Evolutionary conservation across 2,797 vertebrate genomes (phyloP).

Genomic region (Cossypha heuglini): DNA sequence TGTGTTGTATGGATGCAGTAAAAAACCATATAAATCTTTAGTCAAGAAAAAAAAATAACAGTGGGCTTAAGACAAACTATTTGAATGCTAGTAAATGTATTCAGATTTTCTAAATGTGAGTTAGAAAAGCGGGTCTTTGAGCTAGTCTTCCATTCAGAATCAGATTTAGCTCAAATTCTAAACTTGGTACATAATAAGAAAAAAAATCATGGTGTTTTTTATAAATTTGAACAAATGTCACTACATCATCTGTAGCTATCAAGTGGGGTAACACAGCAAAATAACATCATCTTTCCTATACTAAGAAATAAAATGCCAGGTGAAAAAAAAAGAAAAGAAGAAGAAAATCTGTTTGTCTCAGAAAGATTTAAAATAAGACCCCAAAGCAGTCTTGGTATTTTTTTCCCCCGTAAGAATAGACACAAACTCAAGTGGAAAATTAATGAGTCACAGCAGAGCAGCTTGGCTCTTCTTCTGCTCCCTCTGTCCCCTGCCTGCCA

Average conservation of each 20-base stretch:
- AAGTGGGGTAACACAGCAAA: neutral
- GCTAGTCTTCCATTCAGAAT: neutral
- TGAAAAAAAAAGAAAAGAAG: neutral
- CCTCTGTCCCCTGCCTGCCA: neutral
- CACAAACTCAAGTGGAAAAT: slow-evolving; percentile 26
- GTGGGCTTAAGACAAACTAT: neutral
- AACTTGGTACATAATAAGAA: neutral
- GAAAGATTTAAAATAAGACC: neutral
- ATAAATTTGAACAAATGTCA: neutral
- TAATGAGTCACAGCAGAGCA: neutral
- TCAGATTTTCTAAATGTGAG: neutral
- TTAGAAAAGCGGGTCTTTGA: neutral
- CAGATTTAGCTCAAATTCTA: neutral
- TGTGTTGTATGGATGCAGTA: neutral
- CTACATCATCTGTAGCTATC: neutral
- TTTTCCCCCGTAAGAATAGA: neutral
- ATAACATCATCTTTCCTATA: neutral
- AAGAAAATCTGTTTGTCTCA: neutral
- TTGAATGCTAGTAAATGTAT: neutral
- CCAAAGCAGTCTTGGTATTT: neutral
- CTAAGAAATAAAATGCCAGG: neutral
- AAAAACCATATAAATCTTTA: neutral
- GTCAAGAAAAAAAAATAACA: neutral
- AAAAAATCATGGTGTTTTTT: neutral
- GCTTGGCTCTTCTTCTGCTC: neutral